Percentiles rank a stretch among this genome's conserved stretches.
These are phyloP conservation scores for Myiothlypis coronata DNA, from an alignment of 2,797 vertebrate species.

Conservation along the genomic window DNA sequence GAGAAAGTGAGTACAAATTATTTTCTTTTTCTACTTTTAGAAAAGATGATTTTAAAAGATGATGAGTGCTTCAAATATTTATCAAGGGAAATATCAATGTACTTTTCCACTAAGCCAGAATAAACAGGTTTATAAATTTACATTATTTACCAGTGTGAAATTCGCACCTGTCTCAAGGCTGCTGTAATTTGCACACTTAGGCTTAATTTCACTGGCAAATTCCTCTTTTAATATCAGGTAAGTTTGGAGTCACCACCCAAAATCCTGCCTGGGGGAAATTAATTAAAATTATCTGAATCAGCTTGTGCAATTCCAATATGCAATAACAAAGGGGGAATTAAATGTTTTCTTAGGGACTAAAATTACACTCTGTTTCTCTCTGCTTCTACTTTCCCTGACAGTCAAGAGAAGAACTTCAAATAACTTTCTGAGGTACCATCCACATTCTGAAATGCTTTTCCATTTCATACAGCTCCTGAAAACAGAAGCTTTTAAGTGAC, in stretches of 20 bases:
- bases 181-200: neutral
- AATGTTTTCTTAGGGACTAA: neutral
- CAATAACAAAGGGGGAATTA: neutral
- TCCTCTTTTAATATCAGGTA: neutral
- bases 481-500: neutral
- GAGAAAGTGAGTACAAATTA: neutral
- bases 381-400: neutral
- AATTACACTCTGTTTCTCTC: neutral
- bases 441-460: neutral
- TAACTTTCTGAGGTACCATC: neutral
- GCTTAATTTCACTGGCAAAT: constrained; percentile 38
- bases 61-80: neutral
- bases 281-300: constrained; percentile 32
- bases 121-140: constrained; percentile 21
- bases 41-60: neutral
- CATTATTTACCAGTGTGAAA: constrained; percentile 27
- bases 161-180: neutral
- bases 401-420: neutral
- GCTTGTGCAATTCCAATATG: neutral
- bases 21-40: neutral
- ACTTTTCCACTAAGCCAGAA: constrained; percentile 16
- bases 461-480: neutral
- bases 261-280: neutral
- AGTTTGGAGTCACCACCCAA: neutral
- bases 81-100: neutral